phyloP scores from a whole-genome alignment of 2,888 invertebrate genomes.

The Schizotus pectinicornis region DNA sequence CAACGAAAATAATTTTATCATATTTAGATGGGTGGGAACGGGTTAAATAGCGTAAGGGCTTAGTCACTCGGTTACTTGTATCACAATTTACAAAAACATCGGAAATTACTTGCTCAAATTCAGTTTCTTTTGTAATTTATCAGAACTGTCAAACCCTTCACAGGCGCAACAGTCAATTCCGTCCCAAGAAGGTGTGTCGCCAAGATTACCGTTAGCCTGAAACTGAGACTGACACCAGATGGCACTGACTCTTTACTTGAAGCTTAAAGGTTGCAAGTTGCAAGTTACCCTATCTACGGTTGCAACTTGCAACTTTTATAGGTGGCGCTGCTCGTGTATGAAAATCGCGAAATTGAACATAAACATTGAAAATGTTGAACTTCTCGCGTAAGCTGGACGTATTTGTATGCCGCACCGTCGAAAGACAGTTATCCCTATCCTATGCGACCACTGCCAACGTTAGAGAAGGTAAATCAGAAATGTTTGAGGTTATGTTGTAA shows the following conservation, averaged over 20 bases:
- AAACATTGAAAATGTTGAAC: conserved; percentile 32
- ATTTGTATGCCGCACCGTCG: conserved; percentile 28
- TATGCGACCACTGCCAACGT: conserved; percentile 30
- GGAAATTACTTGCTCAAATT: conserved; percentile 14
- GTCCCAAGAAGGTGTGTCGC: no score
- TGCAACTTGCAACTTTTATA: no score
- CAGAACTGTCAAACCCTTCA: conserved; percentile 25
- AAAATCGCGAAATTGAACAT: no score
- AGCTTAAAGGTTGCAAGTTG: no score
- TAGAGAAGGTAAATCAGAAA: conserved; percentile 19
- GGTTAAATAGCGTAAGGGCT: conserved; percentile 6
- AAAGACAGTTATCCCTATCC: conserved; percentile 29
- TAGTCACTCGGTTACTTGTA: conserved; percentile 13
- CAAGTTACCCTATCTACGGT: no score
- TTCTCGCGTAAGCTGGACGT: conserved; percentile 35
- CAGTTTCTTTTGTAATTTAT: conserved; percentile 24
- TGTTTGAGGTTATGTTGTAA: conserved; percentile 4
- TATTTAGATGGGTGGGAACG: conserved; percentile 57
- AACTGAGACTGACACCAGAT: no score
- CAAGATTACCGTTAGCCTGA: no score
- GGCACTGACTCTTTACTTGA: no score
- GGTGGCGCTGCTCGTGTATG: no score
- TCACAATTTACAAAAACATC: conserved; percentile 30
- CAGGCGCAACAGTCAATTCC: not conserved
- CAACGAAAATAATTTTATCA: conserved; percentile 98